These are phyloP conservation scores for Tigriopus californicus DNA, from an alignment of 2,888 invertebrate species.

Conservation along the genomic window DNA sequence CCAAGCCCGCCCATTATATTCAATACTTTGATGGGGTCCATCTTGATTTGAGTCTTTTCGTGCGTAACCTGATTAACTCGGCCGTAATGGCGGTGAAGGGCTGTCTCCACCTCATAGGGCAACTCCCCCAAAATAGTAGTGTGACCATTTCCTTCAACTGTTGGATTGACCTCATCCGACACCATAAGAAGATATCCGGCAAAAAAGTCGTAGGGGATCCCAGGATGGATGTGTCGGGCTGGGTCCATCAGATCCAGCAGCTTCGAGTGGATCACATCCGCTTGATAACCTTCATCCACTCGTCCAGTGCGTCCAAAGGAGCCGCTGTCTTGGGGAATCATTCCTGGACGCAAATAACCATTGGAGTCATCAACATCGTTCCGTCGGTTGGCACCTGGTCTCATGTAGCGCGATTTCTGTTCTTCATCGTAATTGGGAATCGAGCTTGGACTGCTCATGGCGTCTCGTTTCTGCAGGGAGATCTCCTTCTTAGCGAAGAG, in stretches of 20 bases:
- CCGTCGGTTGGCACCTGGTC: no score
- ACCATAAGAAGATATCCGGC: not conserved
- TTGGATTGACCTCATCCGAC: not conserved
- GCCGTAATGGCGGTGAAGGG: not conserved
- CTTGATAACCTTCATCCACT: not conserved
- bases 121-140: not conserved
- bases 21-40: not conserved
- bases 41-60: not conserved
- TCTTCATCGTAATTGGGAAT: no score
- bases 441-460: no score
- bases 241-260: constrained; percentile 3
- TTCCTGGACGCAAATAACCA: no score
- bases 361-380: no score
- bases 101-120: not conserved
- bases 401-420: no score
- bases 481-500: no score
- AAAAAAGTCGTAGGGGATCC: constrained; percentile 2
- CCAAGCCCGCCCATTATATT: not conserved
- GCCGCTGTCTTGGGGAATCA: not conserved
- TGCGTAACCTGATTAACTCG: not conserved
- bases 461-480: no score
- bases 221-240: not conserved
- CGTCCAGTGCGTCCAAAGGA: not conserved
- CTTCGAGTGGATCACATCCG: not conserved
- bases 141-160: not conserved